Conservation (phyloP, 2,888 invertebrate genomes). For the Ectemnius cavifrons region DNA sequence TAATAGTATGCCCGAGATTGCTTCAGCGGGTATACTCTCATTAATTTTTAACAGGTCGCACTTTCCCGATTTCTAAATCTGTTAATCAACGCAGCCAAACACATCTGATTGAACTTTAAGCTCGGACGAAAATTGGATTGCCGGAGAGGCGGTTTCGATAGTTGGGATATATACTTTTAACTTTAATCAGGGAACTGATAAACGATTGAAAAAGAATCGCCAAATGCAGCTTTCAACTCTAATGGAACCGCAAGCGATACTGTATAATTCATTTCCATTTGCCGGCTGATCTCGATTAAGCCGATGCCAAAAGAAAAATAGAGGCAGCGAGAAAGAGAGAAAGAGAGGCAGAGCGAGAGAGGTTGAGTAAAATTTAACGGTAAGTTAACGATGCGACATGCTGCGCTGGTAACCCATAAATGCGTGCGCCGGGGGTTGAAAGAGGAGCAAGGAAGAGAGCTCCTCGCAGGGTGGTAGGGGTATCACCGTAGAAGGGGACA, state of each 20-base stretch:
- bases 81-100: no score
- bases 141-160: no score
- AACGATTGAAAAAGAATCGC: background rate
- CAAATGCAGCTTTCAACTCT: background rate
- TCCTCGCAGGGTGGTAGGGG: conserved; percentile 27
- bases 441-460: conserved; percentile 36
- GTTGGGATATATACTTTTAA: no score
- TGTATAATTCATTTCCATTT: conserved; percentile 17
- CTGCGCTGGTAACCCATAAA: conserved; percentile 76
- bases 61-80: no score
- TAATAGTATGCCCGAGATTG: conserved; percentile 19
- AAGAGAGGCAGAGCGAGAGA: conserved; percentile 36
- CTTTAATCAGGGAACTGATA: no score
- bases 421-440: conserved; percentile 56
- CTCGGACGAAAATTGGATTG: no score
- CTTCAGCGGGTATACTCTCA: no score
- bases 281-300: conserved; percentile 6
- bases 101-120: no score
- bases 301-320: conserved; percentile 14
- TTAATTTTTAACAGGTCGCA: no score
- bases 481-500: conserved; percentile 48
- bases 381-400: conserved; percentile 71
- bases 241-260: conserved; percentile 15
- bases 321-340: conserved; percentile 35
- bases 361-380: conserved; percentile 68